Evolutionary conservation across 1,140 invertebrate genomes (phyloP).

Genomic region (Drosophila pachea): DNA sequence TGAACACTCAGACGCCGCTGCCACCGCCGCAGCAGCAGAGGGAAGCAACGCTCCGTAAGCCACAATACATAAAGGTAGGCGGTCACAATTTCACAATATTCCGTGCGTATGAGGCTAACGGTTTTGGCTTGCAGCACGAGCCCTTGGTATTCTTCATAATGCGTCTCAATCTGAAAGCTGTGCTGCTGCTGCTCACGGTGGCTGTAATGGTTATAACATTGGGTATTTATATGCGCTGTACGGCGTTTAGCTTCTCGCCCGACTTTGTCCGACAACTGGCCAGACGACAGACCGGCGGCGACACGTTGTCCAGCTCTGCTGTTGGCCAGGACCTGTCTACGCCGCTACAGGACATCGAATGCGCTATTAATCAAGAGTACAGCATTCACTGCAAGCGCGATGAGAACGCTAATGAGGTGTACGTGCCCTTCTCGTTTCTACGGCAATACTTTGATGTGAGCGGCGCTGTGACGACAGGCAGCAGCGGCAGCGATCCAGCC

Average conservation of each 20-base stretch:
- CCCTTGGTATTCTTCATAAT: slow-evolving; percentile 80
- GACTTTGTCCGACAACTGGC: slow-evolving; percentile 61
- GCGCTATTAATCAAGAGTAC: slow-evolving; percentile 93
- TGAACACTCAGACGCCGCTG: slow-evolving; percentile 24
- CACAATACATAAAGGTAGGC: slow-evolving; percentile 40
- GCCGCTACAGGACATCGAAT: slow-evolving; percentile 88
- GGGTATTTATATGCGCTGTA: slow-evolving; percentile 81
- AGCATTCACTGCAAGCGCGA: slow-evolving; percentile 90
- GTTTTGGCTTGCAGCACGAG: slow-evolving; percentile 49
- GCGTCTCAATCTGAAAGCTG: slow-evolving; percentile 81
- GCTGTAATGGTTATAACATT: slow-evolving; percentile 79
- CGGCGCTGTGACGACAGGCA: slow-evolving; percentile 65
- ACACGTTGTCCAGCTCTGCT: slow-evolving; percentile 2
- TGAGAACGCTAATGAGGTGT: slow-evolving; percentile 91
- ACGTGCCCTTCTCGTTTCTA: slow-evolving; percentile 94
- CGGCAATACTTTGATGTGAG: slow-evolving; percentile 95
- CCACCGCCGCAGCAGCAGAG: slow-evolving; percentile 22
- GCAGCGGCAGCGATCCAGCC: slow-evolving; percentile 79
- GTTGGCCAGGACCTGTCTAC: slow-evolving; percentile 19
- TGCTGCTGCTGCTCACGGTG: slow-evolving; percentile 79
- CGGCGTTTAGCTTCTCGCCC: slow-evolving; percentile 76
- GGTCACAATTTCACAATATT: not conserved
- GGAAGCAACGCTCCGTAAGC: slow-evolving; percentile 32
- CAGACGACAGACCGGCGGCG: slow-evolving; percentile 8
- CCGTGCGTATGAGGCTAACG: not conserved